Conservation (phyloP, 1,140 invertebrate species). For the Drosophila ficusphila region DNA sequence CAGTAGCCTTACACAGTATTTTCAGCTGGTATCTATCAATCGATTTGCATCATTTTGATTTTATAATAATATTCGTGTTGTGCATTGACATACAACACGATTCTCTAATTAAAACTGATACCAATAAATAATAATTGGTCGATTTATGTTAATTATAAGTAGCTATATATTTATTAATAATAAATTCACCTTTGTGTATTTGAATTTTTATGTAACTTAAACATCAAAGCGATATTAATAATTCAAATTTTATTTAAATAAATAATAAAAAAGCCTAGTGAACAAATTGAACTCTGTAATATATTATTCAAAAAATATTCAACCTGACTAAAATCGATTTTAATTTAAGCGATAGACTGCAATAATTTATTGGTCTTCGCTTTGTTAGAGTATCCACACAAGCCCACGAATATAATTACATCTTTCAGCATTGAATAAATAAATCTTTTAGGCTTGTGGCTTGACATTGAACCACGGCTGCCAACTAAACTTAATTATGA, state of each 20-base stretch:
- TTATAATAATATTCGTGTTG: neutral
- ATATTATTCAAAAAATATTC: no score
- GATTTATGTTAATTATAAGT: neutral
- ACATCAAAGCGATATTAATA: no score
- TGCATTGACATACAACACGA: neutral
- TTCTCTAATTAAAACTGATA: neutral
- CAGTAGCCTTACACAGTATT: neutral
- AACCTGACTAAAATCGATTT: no score
- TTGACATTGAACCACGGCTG: conserved; percentile 41
- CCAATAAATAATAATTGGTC: neutral
- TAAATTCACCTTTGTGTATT: no score
- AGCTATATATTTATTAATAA: neutral
- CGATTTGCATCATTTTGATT: neutral
- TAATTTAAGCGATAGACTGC: neutral
- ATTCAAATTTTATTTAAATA: no score
- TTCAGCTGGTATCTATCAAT: neutral
- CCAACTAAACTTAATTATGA: conserved; percentile 40
- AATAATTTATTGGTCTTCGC: neutral
- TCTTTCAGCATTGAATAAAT: conserved; percentile 36
- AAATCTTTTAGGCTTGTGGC: conserved; percentile 26
- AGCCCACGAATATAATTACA: conserved; percentile 26
- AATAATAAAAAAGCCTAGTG: no score
- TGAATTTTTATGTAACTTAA: no score
- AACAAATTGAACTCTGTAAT: no score
- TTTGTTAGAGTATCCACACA: conserved; percentile 7